Base-by-base conservation (phyloP, 2,888 invertebrate species). In the Athrips mouffetella region DNA sequence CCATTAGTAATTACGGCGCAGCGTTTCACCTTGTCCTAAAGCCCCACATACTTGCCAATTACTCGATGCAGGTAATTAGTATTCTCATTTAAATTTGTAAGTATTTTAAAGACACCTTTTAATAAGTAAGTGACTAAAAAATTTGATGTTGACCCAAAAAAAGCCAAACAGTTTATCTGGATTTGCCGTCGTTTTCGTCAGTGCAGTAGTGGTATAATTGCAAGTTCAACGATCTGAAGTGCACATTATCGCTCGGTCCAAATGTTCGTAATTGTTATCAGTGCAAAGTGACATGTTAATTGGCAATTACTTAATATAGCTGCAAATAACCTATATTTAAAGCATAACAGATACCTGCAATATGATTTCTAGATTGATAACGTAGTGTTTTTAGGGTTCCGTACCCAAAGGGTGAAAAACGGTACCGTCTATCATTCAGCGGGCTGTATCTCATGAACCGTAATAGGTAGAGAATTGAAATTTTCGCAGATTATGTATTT, bases 11-110 rank as follows among this genome's bases (percentile, higher is more conserved):
- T 15, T 5, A 35, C 1, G 16, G 16, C 7, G 8, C 18, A 41
- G 25, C 23, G 10, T 20, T n/a, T 30, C 11, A 53, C 70, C 72
- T 70, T 70, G 69, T 62, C 49, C 68, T 62, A 59, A 67, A 70
- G 76, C 76, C 75, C 44, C 52, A 63, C 62, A 4, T 3, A 41
- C 21, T 16, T 29, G 23, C 7, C 25, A n/a, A 41, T 25, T 18
- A 6, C 27, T 13, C 27, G 8, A 41, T 3, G 23, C 1, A 11
- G 4, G 23, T 11, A 41, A 10, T 1, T 29, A 23, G 8, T 11
- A 27, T 13, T 27, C n/a, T 27, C 46, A 45, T 46, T 46, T 47
- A 37, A 47, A 39, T 39, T n/a, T n/a, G n/a, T n/a, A n/a, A n/a
- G n/a, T n/a, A n/a, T n/a, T n/a, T n/a, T n/a, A n/a, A n/a, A n/a